phyloP scores from a whole-genome alignment of 1,140 invertebrate species.

The Tetramorium parvispinum region DNA sequence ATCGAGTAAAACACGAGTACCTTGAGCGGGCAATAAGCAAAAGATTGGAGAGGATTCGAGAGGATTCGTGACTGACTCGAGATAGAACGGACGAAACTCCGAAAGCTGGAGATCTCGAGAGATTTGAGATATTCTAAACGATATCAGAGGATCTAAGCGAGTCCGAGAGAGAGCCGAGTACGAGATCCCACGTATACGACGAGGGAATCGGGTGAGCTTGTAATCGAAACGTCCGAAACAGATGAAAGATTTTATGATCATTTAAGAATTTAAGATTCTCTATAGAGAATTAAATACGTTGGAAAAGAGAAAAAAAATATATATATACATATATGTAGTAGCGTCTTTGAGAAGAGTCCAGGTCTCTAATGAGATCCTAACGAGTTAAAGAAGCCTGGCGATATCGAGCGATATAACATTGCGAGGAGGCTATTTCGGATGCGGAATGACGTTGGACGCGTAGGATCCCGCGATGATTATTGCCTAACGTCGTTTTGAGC shows the following conservation, averaged over 20 bases:
- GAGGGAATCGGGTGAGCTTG: conserved; percentile 11
- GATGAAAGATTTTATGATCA: conserved; percentile 24
- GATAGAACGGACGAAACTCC: neutral
- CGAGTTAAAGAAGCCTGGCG: neutral
- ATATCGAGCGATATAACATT: neutral
- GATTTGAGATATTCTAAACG: neutral
- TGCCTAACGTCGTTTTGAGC: neutral
- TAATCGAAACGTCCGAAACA: conserved; percentile 8
- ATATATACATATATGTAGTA: neutral
- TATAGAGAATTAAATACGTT: conserved; percentile 3
- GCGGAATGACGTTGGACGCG: neutral
- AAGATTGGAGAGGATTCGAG: neutral
- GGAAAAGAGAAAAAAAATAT: neutral
- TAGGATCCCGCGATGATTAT: neutral
- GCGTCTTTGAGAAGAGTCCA: neutral
- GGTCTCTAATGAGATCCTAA: neutral
- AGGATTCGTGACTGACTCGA: neutral
- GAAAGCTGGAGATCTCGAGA: neutral
- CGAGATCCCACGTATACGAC: neutral
- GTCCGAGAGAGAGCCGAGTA: neutral
- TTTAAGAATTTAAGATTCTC: neutral
- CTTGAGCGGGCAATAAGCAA: conserved; percentile 25
- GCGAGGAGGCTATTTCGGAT: conserved; percentile 12
- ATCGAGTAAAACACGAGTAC: conserved; percentile 35
- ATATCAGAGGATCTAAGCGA: neutral